Percentiles rank a stretch among this genome's conserved stretches.
phyloP scores from a whole-genome alignment of 1,140 invertebrate species.

The Lucilia cuprina region DNA sequence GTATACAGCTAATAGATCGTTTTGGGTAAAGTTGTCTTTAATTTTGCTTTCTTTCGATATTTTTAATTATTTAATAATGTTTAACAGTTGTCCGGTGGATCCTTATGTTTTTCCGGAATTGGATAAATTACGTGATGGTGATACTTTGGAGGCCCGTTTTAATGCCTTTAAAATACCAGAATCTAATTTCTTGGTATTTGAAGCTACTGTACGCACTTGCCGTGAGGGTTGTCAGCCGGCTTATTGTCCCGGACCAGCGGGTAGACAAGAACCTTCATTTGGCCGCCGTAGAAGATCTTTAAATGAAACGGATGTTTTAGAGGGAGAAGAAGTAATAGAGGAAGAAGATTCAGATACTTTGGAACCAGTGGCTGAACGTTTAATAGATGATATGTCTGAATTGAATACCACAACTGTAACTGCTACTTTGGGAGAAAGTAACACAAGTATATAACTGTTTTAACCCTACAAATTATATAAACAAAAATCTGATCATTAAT shows the following conservation, averaged over 20 bases:
- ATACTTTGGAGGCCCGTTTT: constrained; percentile 88
- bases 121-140: constrained; percentile 82
- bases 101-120: constrained; percentile 90
- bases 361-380: constrained; percentile 38
- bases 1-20: constrained; percentile 88
- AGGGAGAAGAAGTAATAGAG: constrained; percentile 44
- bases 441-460: constrained; percentile 43
- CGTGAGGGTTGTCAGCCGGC: constrained; percentile 89
- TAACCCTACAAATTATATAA: background rate
- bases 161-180: constrained; percentile 95
- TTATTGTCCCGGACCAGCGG: constrained; percentile 77
- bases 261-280: constrained; percentile 81
- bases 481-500: background rate
- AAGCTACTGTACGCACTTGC: constrained; percentile 89
- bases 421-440: constrained; percentile 49
- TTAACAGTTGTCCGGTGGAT: constrained; percentile 83
- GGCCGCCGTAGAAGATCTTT: constrained; percentile 73
- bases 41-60: too few relatives aligned
- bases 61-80: too few relatives aligned
- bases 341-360: constrained; percentile 24
- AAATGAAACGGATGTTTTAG: constrained; percentile 63
- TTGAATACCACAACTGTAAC: constrained; percentile 56
- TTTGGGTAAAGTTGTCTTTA: too few relatives aligned
- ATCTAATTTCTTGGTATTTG: constrained; percentile 92
- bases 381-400: constrained; percentile 47